Evolutionary conservation across 1,140 invertebrate species (phyloP).

Genomic region (Diploscapter pachys): DNA sequence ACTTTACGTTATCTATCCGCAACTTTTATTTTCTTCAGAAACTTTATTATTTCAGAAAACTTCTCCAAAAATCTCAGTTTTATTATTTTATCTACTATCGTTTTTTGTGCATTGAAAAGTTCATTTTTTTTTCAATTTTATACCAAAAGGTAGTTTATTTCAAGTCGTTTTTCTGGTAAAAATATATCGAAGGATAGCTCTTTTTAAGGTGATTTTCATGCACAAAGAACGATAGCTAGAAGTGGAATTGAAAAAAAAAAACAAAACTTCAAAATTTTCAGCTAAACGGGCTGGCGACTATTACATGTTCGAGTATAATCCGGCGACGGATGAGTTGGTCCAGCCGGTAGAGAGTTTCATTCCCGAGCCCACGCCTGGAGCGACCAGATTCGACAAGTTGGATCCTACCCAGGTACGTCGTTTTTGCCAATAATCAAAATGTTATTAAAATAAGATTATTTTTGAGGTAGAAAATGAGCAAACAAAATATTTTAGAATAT

Average conservation of each 20-base stretch:
- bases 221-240: background rate
- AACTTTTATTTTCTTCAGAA: too few species aligned
- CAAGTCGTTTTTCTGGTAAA: background rate
- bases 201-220: slow-evolving; percentile 13
- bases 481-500: too few species aligned
- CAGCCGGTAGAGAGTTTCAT: slow-evolving; percentile 51
- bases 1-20: too few species aligned
- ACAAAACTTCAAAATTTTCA: slow-evolving; percentile 36
- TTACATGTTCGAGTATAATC: slow-evolving; percentile 59
- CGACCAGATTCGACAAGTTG: slow-evolving; percentile 50
- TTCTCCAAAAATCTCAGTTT: too few species aligned
- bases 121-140: slow-evolving; percentile 6
- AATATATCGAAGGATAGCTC: background rate
- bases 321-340: slow-evolving; percentile 40
- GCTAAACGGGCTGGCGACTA: slow-evolving; percentile 58
- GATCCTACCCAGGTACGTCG: slow-evolving; percentile 47
- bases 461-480: too few species aligned
- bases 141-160: background rate
- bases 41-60: too few species aligned
- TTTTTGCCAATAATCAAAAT: slow-evolving; percentile 1
- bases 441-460: too few species aligned
- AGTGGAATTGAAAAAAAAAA: background rate
- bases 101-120: background rate
- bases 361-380: slow-evolving; percentile 51
- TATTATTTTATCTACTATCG: too few species aligned